A percentile compares a stretch with the other conserved stretches of the same genome.
Conservation (phyloP, 2,888 invertebrate genomes). For the Nycteola revayana region DNA sequence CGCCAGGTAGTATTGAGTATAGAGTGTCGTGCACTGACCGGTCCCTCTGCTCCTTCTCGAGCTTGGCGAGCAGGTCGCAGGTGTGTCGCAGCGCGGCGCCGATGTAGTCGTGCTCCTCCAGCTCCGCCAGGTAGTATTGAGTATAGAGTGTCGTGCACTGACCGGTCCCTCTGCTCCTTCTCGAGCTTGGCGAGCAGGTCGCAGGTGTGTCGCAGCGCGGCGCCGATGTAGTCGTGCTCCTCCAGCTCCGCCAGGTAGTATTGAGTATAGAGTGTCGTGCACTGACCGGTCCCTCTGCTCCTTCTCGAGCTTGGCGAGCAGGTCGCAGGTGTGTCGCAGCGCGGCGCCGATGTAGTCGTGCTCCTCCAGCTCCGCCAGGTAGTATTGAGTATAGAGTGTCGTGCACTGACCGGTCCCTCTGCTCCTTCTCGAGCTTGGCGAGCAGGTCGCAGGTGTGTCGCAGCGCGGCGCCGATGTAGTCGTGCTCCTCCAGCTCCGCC, state of each 20-base stretch:
- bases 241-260: conserved; percentile 82
- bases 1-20: conserved; percentile 79
- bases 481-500: conserved; percentile 37
- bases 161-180: conserved; percentile 90
- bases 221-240: conserved; percentile 68
- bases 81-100: conserved; percentile 83
- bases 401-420: conserved; percentile 84
- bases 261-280: background rate
- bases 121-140: conserved; percentile 80
- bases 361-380: conserved; percentile 83
- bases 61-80: conserved; percentile 85
- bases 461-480: conserved; percentile 63
- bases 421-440: conserved; percentile 89
- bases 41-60: conserved; percentile 91
- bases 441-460: conserved; percentile 81
- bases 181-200: conserved; percentile 89
- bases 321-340: conserved; percentile 61
- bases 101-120: conserved; percentile 87
- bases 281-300: conserved; percentile 88
- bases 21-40: conserved; percentile 77
- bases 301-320: conserved; percentile 90
- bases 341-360: conserved; percentile 87
- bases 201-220: conserved; percentile 57
- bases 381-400: conserved; percentile 50
- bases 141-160: conserved; percentile 75